Evolutionary conservation across 2,888 invertebrate species (phyloP).

Genomic region (Diarsia rubi): DNA sequence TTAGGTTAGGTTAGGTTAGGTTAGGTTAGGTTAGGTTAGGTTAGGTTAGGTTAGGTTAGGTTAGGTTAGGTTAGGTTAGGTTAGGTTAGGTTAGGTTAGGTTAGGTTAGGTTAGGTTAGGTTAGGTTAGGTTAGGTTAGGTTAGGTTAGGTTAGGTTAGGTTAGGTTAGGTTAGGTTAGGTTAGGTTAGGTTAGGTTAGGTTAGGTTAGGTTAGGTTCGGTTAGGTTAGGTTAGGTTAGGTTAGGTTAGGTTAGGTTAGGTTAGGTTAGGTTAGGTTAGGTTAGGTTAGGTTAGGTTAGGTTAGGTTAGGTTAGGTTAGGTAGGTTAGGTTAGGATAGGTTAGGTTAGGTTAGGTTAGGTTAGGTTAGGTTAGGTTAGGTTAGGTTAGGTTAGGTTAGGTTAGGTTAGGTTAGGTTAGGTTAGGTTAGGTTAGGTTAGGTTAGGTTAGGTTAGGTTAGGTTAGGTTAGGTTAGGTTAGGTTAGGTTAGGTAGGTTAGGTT

Average conservation of each 20-base stretch:
- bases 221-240: constrained; percentile 63
- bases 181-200: constrained; percentile 57
- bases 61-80: constrained; percentile 65
- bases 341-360: constrained; percentile 63
- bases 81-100: constrained; percentile 65
- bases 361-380: constrained; percentile 63
- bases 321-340: constrained; percentile 64
- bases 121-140: constrained; percentile 66
- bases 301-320: constrained; percentile 62
- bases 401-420: constrained; percentile 62
- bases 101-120: constrained; percentile 66
- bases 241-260: constrained; percentile 60
- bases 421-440: constrained; percentile 31
- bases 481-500: constrained; percentile 58
- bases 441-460: constrained; percentile 34
- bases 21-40: constrained; percentile 60
- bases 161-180: constrained; percentile 69
- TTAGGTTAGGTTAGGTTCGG: constrained; percentile 55
- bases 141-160: constrained; percentile 66
- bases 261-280: constrained; percentile 62
- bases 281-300: constrained; percentile 64
- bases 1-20: constrained; percentile 62
- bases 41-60: constrained; percentile 64
- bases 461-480: constrained; percentile 51
- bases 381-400: constrained; percentile 57